Base-by-base conservation (phyloP, 2,797 vertebrate species). In the Catamblyrhynchus diadema region DNA sequence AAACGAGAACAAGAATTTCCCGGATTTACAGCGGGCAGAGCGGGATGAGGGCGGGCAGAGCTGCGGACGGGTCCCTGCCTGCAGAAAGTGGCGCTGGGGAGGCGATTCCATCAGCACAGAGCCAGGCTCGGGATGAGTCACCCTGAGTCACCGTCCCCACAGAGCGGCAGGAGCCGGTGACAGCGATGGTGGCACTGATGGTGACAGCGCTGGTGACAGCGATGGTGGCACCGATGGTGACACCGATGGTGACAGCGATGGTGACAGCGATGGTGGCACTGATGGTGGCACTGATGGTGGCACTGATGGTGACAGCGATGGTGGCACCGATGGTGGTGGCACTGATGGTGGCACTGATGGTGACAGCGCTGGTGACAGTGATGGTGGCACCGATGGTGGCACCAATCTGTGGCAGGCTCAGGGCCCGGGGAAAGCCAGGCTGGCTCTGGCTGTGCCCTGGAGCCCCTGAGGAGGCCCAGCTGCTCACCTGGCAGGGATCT, bases 331-430 rank as follows among this genome's bases (percentile, higher is more conserved):
- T 42, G 42, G 4, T n/a, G n/a, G n/a, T n/a, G n/a, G n/a, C n/a
- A n/a, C n/a, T n/a, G n/a, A n/a, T n/a, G n/a, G n/a, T n/a, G n/a
- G n/a, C n/a, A n/a, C n/a, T n/a, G n/a, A 17, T 28, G 57, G 39
- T 0, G 0, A 8, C 56, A 17, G 2, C 3, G 44, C 22, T 45
- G 44, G 44, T 12, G 44, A 2, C 44, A 12, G 3, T 4, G 45
- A 8, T 24, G 45, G 22, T 23, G 44, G 6, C 44, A 45, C 1
- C 83, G 3, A 14, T 20, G 32, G 41, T 42, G 41, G 16, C 41
- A 14, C 45, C 45, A 47, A 14, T 12, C 45, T 24, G 24, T 3
- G 81, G 7, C 69, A 8, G 21, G 44, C 57, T 23, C 27, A 5
- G 56, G 60, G 64, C 59, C 24, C 0, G 18, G 60, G 27, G 73